Conservation (phyloP, 2,113 vertebrate species). For the Elachura formosa region DNA sequence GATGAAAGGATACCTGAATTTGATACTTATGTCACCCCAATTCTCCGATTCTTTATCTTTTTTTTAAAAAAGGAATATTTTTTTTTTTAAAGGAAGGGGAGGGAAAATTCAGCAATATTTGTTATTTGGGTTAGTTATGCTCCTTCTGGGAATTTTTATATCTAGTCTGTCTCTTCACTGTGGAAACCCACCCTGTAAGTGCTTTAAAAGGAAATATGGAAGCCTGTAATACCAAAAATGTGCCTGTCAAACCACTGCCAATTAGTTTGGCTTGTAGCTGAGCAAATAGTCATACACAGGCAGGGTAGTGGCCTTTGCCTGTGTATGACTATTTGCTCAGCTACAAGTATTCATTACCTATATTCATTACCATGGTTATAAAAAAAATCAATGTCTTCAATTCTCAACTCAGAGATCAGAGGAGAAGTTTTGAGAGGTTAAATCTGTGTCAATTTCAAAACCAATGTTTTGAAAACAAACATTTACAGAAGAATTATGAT, state of each 20-base stretch:
- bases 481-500: neutral
- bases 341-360: no score
- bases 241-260: neutral
- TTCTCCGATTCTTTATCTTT: neutral
- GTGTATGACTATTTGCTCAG: no score
- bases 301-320: neutral
- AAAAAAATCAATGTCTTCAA: neutral
- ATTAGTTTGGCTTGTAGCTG: neutral
- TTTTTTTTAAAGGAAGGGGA: no score
- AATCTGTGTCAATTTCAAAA: neutral
- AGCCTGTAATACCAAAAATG: neutral
- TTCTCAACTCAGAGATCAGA: neutral
- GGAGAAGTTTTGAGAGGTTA: neutral
- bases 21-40: neutral
- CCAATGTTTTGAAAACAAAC: neutral
- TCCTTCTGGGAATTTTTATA: neutral
- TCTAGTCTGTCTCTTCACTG: neutral
- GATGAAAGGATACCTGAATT: neutral
- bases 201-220: neutral
- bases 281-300: neutral
- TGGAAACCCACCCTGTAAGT: neutral
- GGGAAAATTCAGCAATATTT: neutral
- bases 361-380: neutral
- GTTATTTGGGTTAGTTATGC: neutral
- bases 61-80: no score